Conservation (phyloP, 1,140 invertebrate species). For the Tetraneura akinire region DNA sequence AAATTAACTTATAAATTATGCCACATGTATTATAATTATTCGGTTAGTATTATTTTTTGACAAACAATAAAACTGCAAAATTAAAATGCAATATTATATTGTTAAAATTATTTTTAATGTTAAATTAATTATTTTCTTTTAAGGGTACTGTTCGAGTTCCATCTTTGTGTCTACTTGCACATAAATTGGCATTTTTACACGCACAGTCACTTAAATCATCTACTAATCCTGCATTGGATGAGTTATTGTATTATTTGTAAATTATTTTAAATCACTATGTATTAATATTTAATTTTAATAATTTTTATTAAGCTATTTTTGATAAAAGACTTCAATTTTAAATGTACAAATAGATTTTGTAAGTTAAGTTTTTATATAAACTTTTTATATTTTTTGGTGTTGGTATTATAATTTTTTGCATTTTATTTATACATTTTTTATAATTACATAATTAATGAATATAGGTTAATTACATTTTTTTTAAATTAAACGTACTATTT, state of each 20-base stretch:
- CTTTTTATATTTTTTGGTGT: too few relatives aligned
- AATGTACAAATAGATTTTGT: too few relatives aligned
- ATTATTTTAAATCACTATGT: too few relatives aligned
- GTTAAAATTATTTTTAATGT: background rate
- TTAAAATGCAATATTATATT: background rate
- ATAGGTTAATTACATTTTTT: too few relatives aligned
- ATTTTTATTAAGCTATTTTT: too few relatives aligned
- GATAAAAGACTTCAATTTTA: too few relatives aligned
- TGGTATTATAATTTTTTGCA: too few relatives aligned
- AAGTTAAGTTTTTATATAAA: too few relatives aligned
- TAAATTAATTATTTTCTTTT: background rate
- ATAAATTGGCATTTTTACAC: slow-evolving; percentile 80
- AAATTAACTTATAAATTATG: background rate
- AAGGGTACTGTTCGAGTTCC: slow-evolving; percentile 80
- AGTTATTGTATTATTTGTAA: slow-evolving; percentile 64
- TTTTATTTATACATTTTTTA: too few relatives aligned
- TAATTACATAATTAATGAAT: too few relatives aligned
- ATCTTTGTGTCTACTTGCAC: slow-evolving; percentile 82
- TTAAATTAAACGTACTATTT: too few relatives aligned
- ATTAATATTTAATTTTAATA: too few relatives aligned
- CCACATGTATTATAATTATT: slow-evolving; percentile 2
- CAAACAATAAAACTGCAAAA: background rate
- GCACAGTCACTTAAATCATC: slow-evolving; percentile 70
- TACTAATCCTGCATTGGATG: slow-evolving; percentile 59
- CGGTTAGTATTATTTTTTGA: background rate